Evolutionary conservation across 1,140 invertebrate species (phyloP).

Genomic region (Pogonus chalceus): DNA sequence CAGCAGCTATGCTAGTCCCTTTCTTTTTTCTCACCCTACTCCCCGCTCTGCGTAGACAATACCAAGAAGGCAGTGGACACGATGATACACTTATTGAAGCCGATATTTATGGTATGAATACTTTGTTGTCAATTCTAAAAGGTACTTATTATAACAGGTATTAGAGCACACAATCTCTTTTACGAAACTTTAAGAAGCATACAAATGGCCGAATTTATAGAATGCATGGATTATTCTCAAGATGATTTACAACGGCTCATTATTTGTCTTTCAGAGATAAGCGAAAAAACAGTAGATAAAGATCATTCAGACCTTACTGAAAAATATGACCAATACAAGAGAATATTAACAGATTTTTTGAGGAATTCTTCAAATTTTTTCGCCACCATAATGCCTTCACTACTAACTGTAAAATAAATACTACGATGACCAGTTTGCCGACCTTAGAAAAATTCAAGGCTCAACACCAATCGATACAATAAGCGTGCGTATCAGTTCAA

Average conservation of each 20-base stretch:
- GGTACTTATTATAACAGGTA: constrained; percentile 15
- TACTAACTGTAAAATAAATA: too few species aligned
- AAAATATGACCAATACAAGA: constrained; percentile 16
- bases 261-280: constrained; percentile 14
- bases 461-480: too few species aligned
- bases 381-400: too few species aligned
- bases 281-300: constrained; percentile 15
- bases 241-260: constrained; percentile 14
- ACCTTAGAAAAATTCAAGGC: too few species aligned
- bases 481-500: too few species aligned
- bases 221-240: constrained; percentile 15
- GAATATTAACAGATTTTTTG: constrained; percentile 15
- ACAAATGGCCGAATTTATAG: constrained; percentile 18
- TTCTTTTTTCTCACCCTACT: too few species aligned
- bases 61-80: constrained; percentile 17
- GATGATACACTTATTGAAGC: constrained; percentile 12
- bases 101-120: constrained; percentile 15
- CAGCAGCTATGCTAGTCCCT: constrained; percentile 13
- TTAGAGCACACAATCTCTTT: constrained; percentile 18
- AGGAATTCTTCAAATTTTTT: constrained; percentile 17
- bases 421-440: too few species aligned
- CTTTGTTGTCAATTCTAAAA: constrained; percentile 13
- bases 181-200: constrained; percentile 17
- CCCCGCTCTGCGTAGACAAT: too few species aligned
- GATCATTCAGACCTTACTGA: constrained; percentile 14